Conservation (phyloP, 2,113 vertebrate genomes). For the Lepisosteus oculatus region DNA sequence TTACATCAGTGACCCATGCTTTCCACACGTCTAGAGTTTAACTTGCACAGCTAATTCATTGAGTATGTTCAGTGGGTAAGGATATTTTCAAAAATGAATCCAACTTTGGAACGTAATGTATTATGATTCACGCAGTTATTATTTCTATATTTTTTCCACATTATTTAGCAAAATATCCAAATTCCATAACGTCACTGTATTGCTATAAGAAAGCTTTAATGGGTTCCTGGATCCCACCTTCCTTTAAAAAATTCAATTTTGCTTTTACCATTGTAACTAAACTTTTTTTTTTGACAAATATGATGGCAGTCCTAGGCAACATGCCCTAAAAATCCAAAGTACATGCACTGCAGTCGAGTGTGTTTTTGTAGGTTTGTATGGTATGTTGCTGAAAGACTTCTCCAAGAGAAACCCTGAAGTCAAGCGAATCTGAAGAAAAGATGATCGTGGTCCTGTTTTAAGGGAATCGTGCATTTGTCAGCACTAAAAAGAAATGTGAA, state of each 20-base stretch:
- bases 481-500: neutral
- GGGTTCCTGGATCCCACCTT: neutral
- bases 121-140: conserved; percentile 2
- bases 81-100: conserved; percentile 15
- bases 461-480: neutral
- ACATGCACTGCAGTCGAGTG: no score
- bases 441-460: neutral
- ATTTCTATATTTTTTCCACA: neutral
- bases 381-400: no score
- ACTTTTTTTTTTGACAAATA: no score
- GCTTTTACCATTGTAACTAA: neutral
- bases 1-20: neutral
- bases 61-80: conserved; percentile 13
- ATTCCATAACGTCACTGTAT: conserved; percentile 16
- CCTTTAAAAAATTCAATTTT: neutral
- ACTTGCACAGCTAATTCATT: conserved; percentile 11
- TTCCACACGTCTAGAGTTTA: neutral
- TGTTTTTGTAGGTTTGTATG: no score
- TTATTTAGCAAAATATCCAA: neutral
- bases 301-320: no score
- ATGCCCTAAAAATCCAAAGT: no score
- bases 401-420: neutral
- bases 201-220: conserved; percentile 8
- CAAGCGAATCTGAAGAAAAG: neutral
- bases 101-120: neutral